These are phyloP conservation scores for Ichneumon xanthorius DNA, from an alignment of 2,888 invertebrate genomes.

Conservation along the genomic window DNA sequence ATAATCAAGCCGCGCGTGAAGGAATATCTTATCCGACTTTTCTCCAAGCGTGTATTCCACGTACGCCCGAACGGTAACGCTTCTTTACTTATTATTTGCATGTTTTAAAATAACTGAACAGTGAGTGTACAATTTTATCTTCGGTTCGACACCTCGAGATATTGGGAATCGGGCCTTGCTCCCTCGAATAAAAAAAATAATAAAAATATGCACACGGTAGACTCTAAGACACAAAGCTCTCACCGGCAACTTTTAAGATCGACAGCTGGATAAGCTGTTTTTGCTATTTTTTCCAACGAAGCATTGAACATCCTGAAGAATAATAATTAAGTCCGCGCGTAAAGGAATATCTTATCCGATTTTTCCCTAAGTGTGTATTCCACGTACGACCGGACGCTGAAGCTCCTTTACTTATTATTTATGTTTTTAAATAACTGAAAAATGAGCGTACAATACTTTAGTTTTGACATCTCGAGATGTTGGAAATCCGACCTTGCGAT, in stretches of 20 bases:
- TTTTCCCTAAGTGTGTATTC: too few relatives aligned
- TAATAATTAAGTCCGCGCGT: background rate
- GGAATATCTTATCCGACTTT: constrained; percentile 18
- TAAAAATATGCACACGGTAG: background rate
- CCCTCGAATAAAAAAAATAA: background rate
- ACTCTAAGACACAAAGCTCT: background rate
- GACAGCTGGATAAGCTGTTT: background rate
- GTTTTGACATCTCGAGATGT: too few relatives aligned
- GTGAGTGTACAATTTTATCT: constrained; percentile 5
- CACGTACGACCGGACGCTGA: too few relatives aligned
- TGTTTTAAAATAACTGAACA: background rate
- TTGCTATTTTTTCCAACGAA: background rate
- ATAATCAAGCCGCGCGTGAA: background rate
- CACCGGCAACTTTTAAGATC: background rate
- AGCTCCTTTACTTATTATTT: too few relatives aligned
- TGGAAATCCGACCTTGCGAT: too few relatives aligned
- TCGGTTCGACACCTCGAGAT: background rate
- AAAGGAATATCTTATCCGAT: background rate
- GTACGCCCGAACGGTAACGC: background rate
- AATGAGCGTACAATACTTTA: too few relatives aligned
- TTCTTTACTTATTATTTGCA: background rate
- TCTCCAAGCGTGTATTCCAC: background rate
- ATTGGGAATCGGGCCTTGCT: background rate
- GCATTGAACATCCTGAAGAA: background rate
- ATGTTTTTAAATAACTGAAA: too few relatives aligned